Evolutionary conservation across 2,797 vertebrate genomes (phyloP).

Genomic region (Danio albolineatus): DNA sequence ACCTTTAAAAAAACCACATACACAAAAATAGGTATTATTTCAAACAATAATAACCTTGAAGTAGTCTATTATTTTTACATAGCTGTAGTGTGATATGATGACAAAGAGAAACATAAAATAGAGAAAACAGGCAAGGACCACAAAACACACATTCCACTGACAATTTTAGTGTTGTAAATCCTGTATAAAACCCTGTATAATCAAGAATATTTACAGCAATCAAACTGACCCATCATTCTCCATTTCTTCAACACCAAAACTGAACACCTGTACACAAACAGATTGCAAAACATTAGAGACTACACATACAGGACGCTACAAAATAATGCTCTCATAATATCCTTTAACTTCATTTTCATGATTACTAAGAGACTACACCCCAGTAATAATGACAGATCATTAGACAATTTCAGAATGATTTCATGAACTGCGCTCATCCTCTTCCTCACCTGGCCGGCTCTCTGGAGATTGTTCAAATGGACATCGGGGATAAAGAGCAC

Average conservation of each 20-base stretch:
- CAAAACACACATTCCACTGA: too few species aligned
- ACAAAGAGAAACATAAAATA: too few species aligned
- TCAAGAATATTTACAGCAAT: background rate
- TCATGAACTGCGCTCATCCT: background rate
- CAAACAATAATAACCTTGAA: too few species aligned
- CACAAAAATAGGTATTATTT: too few species aligned
- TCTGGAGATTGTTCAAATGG: slow-evolving; percentile 96
- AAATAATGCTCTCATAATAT: background rate
- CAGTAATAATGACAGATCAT: background rate
- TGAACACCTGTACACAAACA: slow-evolving; percentile 81
- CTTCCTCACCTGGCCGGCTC: slow-evolving; percentile 89
- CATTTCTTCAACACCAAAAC: slow-evolving; percentile 90
- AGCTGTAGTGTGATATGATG: too few species aligned
- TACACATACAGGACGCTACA: background rate
- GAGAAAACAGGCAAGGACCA: too few species aligned
- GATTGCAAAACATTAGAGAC: background rate
- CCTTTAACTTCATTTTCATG: background rate
- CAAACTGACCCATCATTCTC: slow-evolving; percentile 93
- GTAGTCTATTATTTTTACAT: too few species aligned
- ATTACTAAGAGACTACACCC: background rate
- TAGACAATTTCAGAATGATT: background rate
- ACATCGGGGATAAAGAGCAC: slow-evolving; percentile 98
- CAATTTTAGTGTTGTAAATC: too few species aligned
- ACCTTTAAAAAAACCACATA: too few species aligned
- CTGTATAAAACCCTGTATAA: background rate